Conservation (phyloP, 2,113 vertebrate genomes). For the Python bivittatus region DNA sequence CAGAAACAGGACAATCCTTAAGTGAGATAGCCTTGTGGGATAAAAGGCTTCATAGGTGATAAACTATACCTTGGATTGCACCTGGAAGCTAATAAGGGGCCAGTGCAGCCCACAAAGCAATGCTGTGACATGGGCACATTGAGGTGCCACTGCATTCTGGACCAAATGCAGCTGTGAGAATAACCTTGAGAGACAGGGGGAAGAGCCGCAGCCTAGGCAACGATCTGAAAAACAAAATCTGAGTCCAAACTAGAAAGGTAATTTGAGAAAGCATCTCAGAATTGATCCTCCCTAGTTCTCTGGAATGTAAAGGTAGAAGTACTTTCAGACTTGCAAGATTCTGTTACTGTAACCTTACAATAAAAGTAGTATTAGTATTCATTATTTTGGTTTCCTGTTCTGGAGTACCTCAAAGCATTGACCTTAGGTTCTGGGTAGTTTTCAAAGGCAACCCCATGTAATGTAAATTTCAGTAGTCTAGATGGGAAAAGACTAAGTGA, state of each 20-base stretch:
- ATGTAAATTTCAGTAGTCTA: not conserved
- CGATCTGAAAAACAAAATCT: not conserved
- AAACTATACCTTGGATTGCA: not conserved
- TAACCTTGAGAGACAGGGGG: no score
- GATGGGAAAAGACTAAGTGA: not conserved
- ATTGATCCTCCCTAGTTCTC: not conserved
- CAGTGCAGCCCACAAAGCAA: not conserved
- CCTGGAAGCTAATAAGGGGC: not conserved
- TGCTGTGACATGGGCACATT: not conserved
- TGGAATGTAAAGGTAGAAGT: not conserved
- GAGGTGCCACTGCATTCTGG: no score
- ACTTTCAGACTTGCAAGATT: not conserved
- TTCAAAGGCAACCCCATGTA: not conserved
- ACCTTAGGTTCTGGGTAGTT: not conserved
- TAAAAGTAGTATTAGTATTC: not conserved
- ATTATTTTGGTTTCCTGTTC: not conserved
- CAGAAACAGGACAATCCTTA: not conserved
- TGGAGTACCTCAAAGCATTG: not conserved
- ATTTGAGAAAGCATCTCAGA: not conserved
- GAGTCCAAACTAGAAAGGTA: not conserved
- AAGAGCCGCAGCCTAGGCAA: no score
- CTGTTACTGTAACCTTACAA: not conserved
- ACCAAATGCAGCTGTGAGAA: no score
- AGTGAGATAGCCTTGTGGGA: not conserved
- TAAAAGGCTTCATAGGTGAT: not conserved